Evolutionary conservation across 2,797 vertebrate genomes (phyloP).

Genomic region (Sebastiscus tertius): DNA sequence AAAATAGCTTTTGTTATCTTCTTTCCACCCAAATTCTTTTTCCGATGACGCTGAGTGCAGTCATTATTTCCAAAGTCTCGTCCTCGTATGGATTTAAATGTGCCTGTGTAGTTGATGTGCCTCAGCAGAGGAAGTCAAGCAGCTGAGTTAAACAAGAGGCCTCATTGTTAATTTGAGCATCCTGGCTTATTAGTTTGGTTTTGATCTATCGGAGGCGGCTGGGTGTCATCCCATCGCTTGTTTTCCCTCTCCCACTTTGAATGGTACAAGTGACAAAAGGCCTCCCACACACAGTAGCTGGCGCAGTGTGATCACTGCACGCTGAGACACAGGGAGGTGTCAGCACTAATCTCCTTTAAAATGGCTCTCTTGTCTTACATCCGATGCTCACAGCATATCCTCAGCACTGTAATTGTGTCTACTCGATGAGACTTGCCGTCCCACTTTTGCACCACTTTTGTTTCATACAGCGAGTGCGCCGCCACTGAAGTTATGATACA

Average conservation of each 20-base stretch:
- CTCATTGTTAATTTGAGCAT: slow-evolving; percentile 81
- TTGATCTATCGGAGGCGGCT: slow-evolving; percentile 78
- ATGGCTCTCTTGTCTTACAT: slow-evolving; percentile 82
- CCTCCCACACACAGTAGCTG: slow-evolving; percentile 81
- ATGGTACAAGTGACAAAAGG: slow-evolving; percentile 83
- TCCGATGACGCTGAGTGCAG: slow-evolving; percentile 37
- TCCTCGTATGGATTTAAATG: slow-evolving; percentile 68
- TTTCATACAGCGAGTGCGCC: slow-evolving; percentile 53
- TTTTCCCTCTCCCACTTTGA: slow-evolving; percentile 80
- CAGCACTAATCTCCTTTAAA: slow-evolving; percentile 84
- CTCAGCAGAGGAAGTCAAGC: slow-evolving; percentile 68
- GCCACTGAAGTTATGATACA: slow-evolving; percentile 65
- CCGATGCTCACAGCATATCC: slow-evolving; percentile 67
- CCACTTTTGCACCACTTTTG: slow-evolving; percentile 72
- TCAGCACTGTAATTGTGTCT: slow-evolving; percentile 79
- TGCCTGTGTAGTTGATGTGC: slow-evolving; percentile 58
- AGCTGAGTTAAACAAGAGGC: slow-evolving; percentile 77
- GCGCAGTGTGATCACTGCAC: slow-evolving; percentile 79
- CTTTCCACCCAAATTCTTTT: slow-evolving; percentile 28
- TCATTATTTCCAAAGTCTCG: slow-evolving; percentile 66
- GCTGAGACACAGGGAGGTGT: slow-evolving; percentile 82
- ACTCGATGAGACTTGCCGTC: slow-evolving; percentile 69
- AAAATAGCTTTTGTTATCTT: slow-evolving; percentile 41
- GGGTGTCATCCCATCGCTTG: slow-evolving; percentile 77
- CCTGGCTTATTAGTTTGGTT: slow-evolving; percentile 81